Conservation (phyloP, 1,140 invertebrate species). For the Achroia grisella region DNA sequence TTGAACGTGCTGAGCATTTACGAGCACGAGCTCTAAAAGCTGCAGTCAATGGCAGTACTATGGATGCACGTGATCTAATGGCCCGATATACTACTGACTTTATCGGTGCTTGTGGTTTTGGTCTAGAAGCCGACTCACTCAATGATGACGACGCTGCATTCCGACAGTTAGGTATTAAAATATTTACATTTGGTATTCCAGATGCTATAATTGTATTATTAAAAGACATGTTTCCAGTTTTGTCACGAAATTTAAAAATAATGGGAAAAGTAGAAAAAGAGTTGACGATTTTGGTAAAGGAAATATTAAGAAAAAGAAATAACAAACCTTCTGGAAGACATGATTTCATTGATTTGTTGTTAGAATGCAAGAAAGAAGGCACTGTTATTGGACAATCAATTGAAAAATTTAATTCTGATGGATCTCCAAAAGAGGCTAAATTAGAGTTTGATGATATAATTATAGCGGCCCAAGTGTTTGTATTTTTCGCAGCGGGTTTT, state of each 20-base stretch:
- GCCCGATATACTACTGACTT: constrained; percentile 2
- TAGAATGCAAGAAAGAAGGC: constrained; percentile 36
- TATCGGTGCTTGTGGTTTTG: constrained; percentile 1
- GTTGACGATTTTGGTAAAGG: background rate
- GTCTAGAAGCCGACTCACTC: background rate
- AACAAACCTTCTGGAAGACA: constrained; percentile 29
- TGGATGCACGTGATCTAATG: background rate
- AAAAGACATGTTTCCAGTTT: constrained; percentile 6
- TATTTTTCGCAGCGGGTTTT: constrained; percentile 37
- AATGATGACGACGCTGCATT: constrained; percentile 66
- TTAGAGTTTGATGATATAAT: constrained; percentile 20
- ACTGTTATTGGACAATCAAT: constrained; percentile 13
- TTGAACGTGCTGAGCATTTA: constrained; percentile 50
- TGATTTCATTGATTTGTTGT: constrained; percentile 48
- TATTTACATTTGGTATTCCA: constrained; percentile 8
- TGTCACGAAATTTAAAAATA: constrained; percentile 2
- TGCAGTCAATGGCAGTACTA: background rate
- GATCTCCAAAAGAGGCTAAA: constrained; percentile 1
- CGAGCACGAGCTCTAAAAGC: background rate
- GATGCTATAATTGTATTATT: constrained; percentile 6
- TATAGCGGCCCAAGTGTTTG: constrained; percentile 44
- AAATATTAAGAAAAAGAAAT: constrained; percentile 9
- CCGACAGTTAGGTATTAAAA: constrained; percentile 38
- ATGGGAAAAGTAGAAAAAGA: constrained; percentile 1
- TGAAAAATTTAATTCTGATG: constrained; percentile 7